phyloP scores from a whole-genome alignment of 2,888 invertebrate genomes.

The Eucriotettix oculatus region DNA sequence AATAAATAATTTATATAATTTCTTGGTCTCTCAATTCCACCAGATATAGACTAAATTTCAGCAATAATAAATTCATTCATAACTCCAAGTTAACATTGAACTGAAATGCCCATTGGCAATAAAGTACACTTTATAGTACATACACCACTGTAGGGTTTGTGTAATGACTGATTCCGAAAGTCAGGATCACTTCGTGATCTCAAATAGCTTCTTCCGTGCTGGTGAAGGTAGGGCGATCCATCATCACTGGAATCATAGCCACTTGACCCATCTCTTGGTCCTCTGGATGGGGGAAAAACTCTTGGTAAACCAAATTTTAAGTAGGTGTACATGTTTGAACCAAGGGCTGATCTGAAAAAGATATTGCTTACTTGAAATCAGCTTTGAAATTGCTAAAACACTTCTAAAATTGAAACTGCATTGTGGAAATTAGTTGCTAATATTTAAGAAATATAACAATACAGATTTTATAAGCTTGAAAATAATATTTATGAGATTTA shows the following conservation, averaged over 20 bases:
- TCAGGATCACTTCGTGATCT: constrained; percentile 61
- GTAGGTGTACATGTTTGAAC: constrained; percentile 86
- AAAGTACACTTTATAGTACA: neutral
- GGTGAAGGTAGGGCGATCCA: constrained; percentile 17
- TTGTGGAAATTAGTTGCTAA: neutral
- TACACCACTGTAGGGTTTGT: constrained; percentile 5
- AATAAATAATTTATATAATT: too few relatives aligned
- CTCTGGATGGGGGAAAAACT: constrained; percentile 68
- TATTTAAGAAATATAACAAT: neutral
- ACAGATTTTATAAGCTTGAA: too few relatives aligned
- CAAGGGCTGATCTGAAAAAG: constrained; percentile 52
- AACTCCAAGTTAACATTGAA: too few relatives aligned
- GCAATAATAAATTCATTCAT: too few relatives aligned
- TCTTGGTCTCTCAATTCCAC: too few relatives aligned
- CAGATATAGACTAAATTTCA: too few relatives aligned
- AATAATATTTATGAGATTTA: too few relatives aligned
- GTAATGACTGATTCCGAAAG: constrained; percentile 10
- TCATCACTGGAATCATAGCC: constrained; percentile 83
- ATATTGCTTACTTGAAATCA: too few relatives aligned
- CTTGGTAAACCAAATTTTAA: constrained; percentile 85
- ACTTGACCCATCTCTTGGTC: constrained; percentile 65
- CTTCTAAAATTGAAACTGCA: neutral
- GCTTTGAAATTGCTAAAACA: constrained; percentile 13
- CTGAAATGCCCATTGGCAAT: too few relatives aligned
- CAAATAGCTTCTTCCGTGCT: constrained; percentile 13